Base-by-base conservation (phyloP, 2,888 invertebrate genomes). In the Tetragonula carbonaria region DNA sequence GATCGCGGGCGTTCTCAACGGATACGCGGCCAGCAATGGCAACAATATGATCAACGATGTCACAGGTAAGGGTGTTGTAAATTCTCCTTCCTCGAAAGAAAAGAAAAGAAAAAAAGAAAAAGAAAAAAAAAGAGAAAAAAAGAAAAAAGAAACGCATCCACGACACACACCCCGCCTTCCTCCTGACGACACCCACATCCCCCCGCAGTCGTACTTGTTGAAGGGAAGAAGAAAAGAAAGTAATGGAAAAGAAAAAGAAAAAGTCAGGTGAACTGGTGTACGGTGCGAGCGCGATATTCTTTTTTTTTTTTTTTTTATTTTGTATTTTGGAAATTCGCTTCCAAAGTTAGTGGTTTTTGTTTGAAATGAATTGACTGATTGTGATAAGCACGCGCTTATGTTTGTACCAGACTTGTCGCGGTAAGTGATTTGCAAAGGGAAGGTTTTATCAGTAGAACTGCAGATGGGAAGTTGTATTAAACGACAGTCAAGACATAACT, bases 11-110 rank as follows among this genome's bases (percentile, higher is more conserved):
- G 79, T 88, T 85, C 85, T 86, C 90, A 93, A 93, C 85, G 94
- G 93, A 81, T 92, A 90, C 86, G 87, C 91, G 87, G 82, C 86
- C 85, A 91, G 88, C 92, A 91, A 93, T 90, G 93, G 91, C 87
- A 92, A 90, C 90, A 89, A 88, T 82, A 82, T 71, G 53, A 80
- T 67, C 90, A 91, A 92, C 91, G 91, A 92, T 86, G 85, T 91
- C 74, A 87, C 89, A 90, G 92, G 92, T 92, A 92, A 89, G 85
- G 71, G 84, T 90, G 66, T 45, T 62, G 62, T 53, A 23, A n/a
- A 53, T 67, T 79, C 45, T 76, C 57, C 66, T 57, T 51, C 50
- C 72, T 65, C 45, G n/a, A 28, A 51, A 1, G 2, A 11, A 45
- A 45, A 38, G 38, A 38, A 45, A 38, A 38, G 38, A 38, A 45